phyloP scores from a whole-genome alignment of 1,140 invertebrate species.

The Bactericera cockerelli region DNA sequence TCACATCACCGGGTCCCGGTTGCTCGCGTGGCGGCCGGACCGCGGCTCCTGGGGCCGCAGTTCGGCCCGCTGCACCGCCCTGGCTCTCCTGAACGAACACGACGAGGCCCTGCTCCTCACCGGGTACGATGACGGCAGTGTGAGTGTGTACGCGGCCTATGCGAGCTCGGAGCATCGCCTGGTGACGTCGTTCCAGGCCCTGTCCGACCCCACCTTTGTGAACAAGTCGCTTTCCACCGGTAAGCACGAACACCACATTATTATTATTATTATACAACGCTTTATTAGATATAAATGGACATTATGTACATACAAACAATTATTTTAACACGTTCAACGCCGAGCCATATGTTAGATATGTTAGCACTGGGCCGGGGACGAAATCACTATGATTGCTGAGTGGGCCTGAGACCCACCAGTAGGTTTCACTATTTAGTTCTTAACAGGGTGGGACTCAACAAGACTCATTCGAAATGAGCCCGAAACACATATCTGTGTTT shows the following conservation, averaged over 20 bases:
- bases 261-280: too few species aligned
- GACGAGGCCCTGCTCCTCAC: conserved; percentile 52
- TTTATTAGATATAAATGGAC: too few species aligned
- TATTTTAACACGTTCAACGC: too few species aligned
- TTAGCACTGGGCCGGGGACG: too few species aligned
- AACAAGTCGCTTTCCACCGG: conserved; percentile 19
- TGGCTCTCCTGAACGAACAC: conserved; percentile 82
- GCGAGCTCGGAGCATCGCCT: conserved; percentile 39
- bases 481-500: too few species aligned
- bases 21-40: conserved; percentile 36
- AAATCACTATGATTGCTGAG: too few species aligned
- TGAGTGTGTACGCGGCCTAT: conserved; percentile 48
- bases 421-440: too few species aligned
- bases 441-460: too few species aligned
- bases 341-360: too few species aligned
- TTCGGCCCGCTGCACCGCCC: conserved; percentile 48
- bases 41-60: conserved; percentile 26
- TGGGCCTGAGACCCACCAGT: too few species aligned
- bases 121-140: conserved; percentile 59
- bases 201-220: conserved; percentile 42
- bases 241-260: conserved; percentile 22
- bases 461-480: too few species aligned
- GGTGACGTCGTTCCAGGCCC: conserved; percentile 66
- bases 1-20: conserved; percentile 45
- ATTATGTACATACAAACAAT: too few species aligned